Percentiles rank a stretch among this genome's conserved stretches.
Conservation (phyloP, 2,113 vertebrate genomes). For the Lepisosteus oculatus region DNA sequence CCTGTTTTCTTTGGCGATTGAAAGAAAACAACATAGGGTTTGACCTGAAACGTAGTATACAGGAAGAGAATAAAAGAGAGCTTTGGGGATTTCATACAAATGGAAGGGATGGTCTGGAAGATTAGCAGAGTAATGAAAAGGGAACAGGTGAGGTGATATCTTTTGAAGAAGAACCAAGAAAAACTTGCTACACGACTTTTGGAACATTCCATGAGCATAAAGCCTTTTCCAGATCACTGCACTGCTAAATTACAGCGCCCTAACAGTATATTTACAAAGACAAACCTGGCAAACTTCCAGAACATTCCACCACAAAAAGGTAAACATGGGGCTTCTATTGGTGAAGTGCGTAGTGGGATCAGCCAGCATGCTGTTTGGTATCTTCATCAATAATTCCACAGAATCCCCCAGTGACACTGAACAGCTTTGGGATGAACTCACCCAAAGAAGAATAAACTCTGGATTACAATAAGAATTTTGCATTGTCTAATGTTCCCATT, state of each 20-base stretch:
- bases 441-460: too few species aligned
- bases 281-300: background rate
- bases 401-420: background rate
- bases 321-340: background rate
- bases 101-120: too few species aligned
- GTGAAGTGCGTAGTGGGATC: background rate
- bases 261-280: conserved; percentile 3
- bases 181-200: conserved; percentile 44
- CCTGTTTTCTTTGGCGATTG: too few species aligned
- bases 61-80: too few species aligned
- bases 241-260: conserved; percentile 3
- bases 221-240: conserved; percentile 4
- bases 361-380: background rate
- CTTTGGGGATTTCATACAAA: too few species aligned
- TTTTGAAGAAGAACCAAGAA: conserved; percentile 32
- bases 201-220: background rate
- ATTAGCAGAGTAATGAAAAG: too few species aligned
- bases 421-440: background rate
- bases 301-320: background rate
- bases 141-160: too few species aligned
- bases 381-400: background rate
- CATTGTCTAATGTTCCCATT: too few species aligned
- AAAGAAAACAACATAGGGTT: too few species aligned
- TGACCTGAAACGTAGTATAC: too few species aligned
- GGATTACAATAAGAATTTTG: too few species aligned